Evolutionary conservation across 1,140 invertebrate species (phyloP).

Genomic region (Bradynema listronoti): DNA sequence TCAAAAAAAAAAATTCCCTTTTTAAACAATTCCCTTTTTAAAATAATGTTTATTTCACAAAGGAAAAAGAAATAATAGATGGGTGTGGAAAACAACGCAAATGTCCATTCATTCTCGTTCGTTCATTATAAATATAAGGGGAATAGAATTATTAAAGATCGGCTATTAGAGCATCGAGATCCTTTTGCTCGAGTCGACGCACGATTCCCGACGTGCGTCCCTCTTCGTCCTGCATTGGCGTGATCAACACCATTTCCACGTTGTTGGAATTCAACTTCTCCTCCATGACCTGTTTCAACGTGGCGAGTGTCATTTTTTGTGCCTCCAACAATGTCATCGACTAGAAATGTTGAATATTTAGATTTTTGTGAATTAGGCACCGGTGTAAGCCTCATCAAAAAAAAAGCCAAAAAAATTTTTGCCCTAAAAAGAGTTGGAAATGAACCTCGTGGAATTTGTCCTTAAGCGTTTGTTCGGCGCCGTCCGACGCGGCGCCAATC

Average conservation of each 20-base stretch:
- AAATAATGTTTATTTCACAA: no score
- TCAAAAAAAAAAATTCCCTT: no score
- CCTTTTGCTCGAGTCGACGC: constrained; percentile 36
- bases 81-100: no score
- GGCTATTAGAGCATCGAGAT: constrained; percentile 41
- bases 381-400: no score
- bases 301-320: constrained; percentile 79
- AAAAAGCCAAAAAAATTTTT: constrained; percentile 16
- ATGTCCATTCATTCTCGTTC: no score
- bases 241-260: constrained; percentile 72
- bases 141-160: constrained; percentile 33
- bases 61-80: no score
- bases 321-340: constrained; percentile 93
- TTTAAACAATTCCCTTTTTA: no score
- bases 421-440: neutral
- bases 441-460: constrained; percentile 74
- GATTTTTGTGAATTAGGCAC: neutral
- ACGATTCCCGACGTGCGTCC: constrained; percentile 18
- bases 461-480: constrained; percentile 91
- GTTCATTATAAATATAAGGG: no score
- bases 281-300: constrained; percentile 99
- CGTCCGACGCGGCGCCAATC: constrained; percentile 97
- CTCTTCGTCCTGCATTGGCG: constrained; percentile 40
- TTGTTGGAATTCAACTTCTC: constrained; percentile 95
- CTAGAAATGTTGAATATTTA: constrained; percentile 63